phyloP scores from a whole-genome alignment of 1,140 invertebrate species.

The Magallana angulata region DNA sequence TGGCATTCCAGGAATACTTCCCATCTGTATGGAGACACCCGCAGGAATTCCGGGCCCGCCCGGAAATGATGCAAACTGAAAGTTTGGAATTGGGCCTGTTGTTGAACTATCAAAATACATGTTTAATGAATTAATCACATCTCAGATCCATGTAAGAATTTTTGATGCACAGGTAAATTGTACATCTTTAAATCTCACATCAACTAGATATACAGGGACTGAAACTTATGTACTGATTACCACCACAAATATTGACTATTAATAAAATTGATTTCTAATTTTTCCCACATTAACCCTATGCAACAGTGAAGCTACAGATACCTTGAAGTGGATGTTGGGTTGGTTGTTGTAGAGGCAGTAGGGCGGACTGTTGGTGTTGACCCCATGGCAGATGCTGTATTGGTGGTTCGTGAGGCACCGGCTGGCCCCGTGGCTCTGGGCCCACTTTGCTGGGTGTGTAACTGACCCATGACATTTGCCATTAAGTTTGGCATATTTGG shows the following conservation, averaged over 20 bases:
- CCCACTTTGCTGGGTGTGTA: conserved; percentile 33
- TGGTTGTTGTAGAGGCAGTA: not conserved
- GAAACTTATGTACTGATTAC: no score
- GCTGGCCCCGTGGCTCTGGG: conserved; percentile 12
- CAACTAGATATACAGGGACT: no score
- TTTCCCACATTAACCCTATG: no score
- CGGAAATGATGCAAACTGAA: conserved; percentile 53
- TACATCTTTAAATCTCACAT: no score
- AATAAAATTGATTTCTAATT: no score
- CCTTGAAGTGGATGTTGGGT: not conserved
- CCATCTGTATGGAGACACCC: conserved; percentile 21
- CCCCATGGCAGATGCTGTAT: conserved; percentile 40
- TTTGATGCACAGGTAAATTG: no score
- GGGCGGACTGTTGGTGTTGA: conserved; percentile 26
- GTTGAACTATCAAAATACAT: not conserved
- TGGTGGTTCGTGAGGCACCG: conserved; percentile 21
- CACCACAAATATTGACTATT: no score
- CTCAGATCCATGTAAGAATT: no score
- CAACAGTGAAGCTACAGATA: not conserved
- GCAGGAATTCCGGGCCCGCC: conserved; percentile 20
- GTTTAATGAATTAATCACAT: no score
- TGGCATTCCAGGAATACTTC: not conserved
- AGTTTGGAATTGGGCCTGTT: conserved; percentile 55
- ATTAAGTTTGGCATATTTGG: conserved; percentile 54
- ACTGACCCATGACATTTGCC: conserved; percentile 42